Evolutionary conservation across 1,140 invertebrate species (phyloP), one percentile per base, ranked within the genome.

Genomic region (Drosophila micromelanica): DNA sequence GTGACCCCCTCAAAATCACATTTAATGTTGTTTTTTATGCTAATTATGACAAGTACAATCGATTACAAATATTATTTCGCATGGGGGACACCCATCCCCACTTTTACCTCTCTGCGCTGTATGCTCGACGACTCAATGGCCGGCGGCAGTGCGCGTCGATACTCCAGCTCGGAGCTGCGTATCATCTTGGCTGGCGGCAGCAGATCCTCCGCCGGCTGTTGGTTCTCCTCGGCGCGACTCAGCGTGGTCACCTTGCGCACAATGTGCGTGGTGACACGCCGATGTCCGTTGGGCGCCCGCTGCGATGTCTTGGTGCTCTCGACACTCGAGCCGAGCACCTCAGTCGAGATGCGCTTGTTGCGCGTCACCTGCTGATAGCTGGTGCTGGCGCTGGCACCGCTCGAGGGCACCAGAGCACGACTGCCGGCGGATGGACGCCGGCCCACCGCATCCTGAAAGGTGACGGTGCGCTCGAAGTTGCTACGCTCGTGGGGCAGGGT

Each of bases 181-280:
- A 91, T 76, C 86, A 91, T 91, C 72, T 91, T 92, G 6, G 90
- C 69, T 6, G 93, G 93, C 27, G 93, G 93, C 90, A 93, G 91
- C 65, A 94, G 93, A 80, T 97, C 91, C 86, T 96, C 95, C 72
- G 97, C 95, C 13, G 95, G 93, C 13, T 95, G 94, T 68, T 95
- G 94, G 69, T 96, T 94, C 90, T 97, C 96, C 82, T 98, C 97
- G 20, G 97, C 97, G 2, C 97, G 94, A 13, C 97, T 97, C 56
- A 98, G 91, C 1, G 97, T 98, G 7, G 97, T 98, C 67, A 97
- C 97, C 92, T 98, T 98, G 49, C 97, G 94, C 5, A 98, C 95
- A 67, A 98, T 96, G 77, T 96, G 95, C 23, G 97, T 97, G 12
- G 97, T 98, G 59, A 98, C 97, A 62, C 95, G 94, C 51, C 96